Percentiles rank a stretch among this genome's conserved stretches.
Evolutionary conservation across 2,113 vertebrate species (phyloP).

Genomic region (Oreochromis tanganicae): DNA sequence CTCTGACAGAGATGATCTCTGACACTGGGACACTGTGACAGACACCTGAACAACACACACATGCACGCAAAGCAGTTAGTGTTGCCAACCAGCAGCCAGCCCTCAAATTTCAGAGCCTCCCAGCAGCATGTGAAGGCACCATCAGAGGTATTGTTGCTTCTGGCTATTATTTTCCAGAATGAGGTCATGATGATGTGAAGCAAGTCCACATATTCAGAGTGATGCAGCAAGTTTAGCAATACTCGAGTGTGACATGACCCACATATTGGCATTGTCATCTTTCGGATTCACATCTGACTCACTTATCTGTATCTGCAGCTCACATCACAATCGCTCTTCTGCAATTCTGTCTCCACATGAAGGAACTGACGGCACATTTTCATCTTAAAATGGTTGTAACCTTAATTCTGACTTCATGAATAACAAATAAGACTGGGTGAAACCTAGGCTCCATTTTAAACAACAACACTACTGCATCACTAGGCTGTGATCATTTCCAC

Average conservation of each 20-base stretch:
- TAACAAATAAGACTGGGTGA: neutral
- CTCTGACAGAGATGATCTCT: conserved; percentile 82
- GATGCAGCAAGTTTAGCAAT: neutral
- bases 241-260: no score
- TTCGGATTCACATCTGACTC: neutral
- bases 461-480: neutral
- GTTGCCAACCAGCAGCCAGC: neutral
- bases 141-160: neutral
- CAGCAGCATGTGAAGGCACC: neutral
- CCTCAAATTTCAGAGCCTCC: neutral
- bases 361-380: neutral
- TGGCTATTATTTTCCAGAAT: neutral
- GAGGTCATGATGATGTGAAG: neutral
- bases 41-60: conserved; percentile 56
- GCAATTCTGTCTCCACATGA: neutral
- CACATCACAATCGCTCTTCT: neutral
- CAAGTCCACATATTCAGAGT: neutral
- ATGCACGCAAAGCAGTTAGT: neutral
- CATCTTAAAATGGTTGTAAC: neutral
- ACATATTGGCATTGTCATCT: neutral
- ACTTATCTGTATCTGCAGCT: neutral
- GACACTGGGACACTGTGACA: conserved; percentile 68
- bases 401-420: neutral
- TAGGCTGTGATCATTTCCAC: neutral
- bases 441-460: neutral